Evolutionary conservation across 2,797 vertebrate species (phyloP).

Genomic region (Pelodytes ibericus): DNA sequence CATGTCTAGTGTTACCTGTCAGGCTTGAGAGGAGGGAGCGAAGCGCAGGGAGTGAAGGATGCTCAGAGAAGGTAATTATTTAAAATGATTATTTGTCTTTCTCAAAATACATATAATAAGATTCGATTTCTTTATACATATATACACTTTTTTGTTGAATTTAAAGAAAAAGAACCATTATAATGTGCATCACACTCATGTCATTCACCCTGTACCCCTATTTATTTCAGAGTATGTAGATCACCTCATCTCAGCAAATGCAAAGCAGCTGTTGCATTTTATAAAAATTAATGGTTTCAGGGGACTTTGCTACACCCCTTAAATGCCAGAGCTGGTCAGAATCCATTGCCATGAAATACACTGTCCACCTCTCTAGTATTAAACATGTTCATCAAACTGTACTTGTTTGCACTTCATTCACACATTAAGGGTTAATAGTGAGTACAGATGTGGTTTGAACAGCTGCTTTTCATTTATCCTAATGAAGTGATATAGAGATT

Average conservation of each 20-base stretch:
- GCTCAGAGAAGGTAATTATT: no score
- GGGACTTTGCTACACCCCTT: neutral
- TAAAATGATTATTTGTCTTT: no score
- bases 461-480: slow-evolving; percentile 18
- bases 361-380: neutral
- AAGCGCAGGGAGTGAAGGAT: no score
- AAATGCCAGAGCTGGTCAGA: neutral
- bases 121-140: no score
- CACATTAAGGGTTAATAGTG: neutral
- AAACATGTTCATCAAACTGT: neutral
- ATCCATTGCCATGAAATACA: neutral
- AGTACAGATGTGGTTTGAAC: slow-evolving; percentile 11
- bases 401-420: neutral
- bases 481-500: slow-evolving; percentile 27
- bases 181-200: slow-evolving; percentile 13
- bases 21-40: no score
- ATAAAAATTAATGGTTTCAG: neutral
- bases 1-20: no score
- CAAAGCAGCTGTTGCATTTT: slow-evolving; percentile 24
- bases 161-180: slow-evolving; percentile 16
- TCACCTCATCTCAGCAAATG: slow-evolving; percentile 24
- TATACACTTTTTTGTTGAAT: neutral
- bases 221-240: neutral
- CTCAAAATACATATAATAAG: no score
- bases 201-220: slow-evolving; percentile 13